These are phyloP conservation scores for Rhagium mordax DNA, from an alignment of 2,888 invertebrate species.

Conservation along the genomic window DNA sequence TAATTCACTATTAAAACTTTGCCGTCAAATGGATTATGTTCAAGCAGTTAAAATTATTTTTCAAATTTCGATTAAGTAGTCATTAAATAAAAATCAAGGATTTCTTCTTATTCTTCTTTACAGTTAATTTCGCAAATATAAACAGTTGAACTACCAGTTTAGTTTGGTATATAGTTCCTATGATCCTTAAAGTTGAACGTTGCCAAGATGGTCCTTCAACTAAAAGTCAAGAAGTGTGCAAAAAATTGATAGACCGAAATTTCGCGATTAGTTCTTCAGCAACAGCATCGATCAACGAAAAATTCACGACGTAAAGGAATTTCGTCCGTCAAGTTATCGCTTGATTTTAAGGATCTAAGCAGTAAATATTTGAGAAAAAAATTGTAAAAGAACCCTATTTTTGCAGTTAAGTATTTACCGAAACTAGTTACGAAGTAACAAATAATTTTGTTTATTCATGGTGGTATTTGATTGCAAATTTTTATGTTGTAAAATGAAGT, in stretches of 20 bases:
- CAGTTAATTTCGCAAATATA: not conserved
- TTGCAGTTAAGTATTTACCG: no score
- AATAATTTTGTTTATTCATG: no score
- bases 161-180: not conserved
- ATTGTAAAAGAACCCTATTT: no score
- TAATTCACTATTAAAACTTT: no score
- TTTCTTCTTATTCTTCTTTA: not conserved
- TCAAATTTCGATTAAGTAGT: no score
- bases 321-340: not conserved
- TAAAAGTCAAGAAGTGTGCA: not conserved
- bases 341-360: not conserved
- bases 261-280: constrained; percentile 3
- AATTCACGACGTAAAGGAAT: not conserved
- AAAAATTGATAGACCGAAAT: constrained; percentile 1
- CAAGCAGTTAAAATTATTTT: no score
- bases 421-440: no score
- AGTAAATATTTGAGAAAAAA: not conserved
- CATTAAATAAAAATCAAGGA: no score
- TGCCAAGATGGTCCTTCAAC: not conserved
- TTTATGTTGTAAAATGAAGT: no score
- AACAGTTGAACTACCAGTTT: not conserved
- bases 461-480: no score
- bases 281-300: not conserved
- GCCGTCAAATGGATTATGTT: no score
- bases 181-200: not conserved